Base-by-base conservation (phyloP, 2,888 invertebrate species). In the Plebejus melissa region DNA sequence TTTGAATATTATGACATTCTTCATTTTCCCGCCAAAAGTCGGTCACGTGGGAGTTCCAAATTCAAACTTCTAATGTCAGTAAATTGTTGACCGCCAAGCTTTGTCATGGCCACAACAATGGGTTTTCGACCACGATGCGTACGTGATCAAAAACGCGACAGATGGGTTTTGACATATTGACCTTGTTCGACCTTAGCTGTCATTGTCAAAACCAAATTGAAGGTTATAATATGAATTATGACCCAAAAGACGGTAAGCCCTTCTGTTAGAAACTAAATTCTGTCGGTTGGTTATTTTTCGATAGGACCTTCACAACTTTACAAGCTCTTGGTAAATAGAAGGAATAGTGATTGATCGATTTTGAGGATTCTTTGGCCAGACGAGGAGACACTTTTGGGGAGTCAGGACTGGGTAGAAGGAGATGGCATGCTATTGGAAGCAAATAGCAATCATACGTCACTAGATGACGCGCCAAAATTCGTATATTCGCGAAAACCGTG, bases 101-200 rank as follows among this genome's bases (percentile, higher is more conserved):
- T 65, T 65, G 65, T 65, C 32, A 65, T 32, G 60, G 65, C 13
- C 65, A 36, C 32, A 65, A 65, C 65, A 65, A 65, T 65, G 60
- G 60, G 0, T 9, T 13, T 65, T 36, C 32, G 32, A 65, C 4
- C 32, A 32, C 32, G 65, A 60, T 60, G 60, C 28, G 60, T 65
- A 65, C 65, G 65, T 65, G 65, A 70, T 41, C 70, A 22, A 70
- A 41, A 46, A 71, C 28, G 38, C 32, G 46, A 71, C 46, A 71
- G 71, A 22, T 22, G 46, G 22, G 7, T 70, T 46, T 71, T 71
- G 71, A 71, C 71, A 71, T 46, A 71, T 46, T 71, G 71, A 41
- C 71, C 71, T 50, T 28, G 71, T 11, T 71, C 28, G 46, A 71
- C 46, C 71, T 71, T 28, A 71, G 46, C 71, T 46, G 71, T 71